Conservation (phyloP, 2,797 vertebrate genomes). For the Antennarius maculatus region DNA sequence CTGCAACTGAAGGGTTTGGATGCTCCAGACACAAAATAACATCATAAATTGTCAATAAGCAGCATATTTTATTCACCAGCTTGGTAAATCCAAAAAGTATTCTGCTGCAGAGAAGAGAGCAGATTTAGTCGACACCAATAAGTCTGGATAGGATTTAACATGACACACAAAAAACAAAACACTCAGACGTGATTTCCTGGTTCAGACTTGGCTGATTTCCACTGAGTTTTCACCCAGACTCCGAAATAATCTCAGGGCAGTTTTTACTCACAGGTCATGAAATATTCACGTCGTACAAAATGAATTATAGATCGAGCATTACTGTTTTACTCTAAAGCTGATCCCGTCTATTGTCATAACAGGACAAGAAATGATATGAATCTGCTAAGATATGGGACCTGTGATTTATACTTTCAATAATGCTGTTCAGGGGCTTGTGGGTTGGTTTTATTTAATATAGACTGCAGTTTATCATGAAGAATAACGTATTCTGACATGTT, state of each 20-base stretch:
- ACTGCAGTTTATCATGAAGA: conserved; percentile 4
- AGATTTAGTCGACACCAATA: conserved; percentile 10
- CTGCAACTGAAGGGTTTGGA: conserved; percentile 15
- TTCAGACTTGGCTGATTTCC: conserved; percentile 55
- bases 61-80: conserved; percentile 41
- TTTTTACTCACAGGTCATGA: conserved; percentile 56
- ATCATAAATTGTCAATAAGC: conserved; percentile 40
- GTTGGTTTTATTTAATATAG: conserved; percentile 6
- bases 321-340: conserved; percentile 46
- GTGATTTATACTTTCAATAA: conserved; percentile 35
- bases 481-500: conserved; percentile 17
- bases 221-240: conserved; percentile 67
- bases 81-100: conserved; percentile 12
- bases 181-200: conserved; percentile 34
- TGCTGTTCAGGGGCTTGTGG: conserved; percentile 1
- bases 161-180: conserved; percentile 17
- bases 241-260: conserved; percentile 49
- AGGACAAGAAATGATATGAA: conserved; percentile 24
- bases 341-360: conserved; percentile 40
- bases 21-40: conserved; percentile 26
- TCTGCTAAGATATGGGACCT: conserved; percentile 31
- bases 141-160: conserved; percentile 30
- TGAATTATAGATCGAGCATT: conserved; percentile 65
- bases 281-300: conserved; percentile 64
- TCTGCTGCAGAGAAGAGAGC: conserved; percentile 16